Conservation (phyloP, 2,113 vertebrate species). For the Isurus oxyrinchus region DNA sequence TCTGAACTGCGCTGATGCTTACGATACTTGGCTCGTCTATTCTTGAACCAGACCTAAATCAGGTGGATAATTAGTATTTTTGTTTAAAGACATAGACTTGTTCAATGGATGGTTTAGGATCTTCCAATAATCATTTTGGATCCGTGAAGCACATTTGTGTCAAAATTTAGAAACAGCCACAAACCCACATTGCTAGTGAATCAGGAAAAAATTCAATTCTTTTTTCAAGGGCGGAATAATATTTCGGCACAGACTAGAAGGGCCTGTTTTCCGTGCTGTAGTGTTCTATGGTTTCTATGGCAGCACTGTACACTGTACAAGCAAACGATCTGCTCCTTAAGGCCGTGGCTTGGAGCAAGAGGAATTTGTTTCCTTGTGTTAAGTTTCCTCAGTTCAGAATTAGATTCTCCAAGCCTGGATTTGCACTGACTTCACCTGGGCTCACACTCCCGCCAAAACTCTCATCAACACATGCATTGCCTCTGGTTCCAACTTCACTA, state of each 20-base stretch:
- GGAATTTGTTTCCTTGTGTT: neutral
- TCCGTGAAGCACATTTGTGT: neutral
- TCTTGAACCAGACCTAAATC: conserved; percentile 72
- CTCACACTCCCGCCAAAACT: neutral
- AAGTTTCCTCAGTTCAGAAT: neutral
- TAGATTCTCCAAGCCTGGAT: neutral
- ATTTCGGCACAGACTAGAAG: too few relatives aligned
- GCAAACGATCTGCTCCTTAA: neutral
- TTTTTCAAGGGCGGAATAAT: neutral
- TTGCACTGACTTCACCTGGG: neutral
- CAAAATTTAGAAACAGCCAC: neutral
- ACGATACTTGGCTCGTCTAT: conserved; percentile 69
- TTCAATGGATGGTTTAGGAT: neutral
- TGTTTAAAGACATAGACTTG: neutral
- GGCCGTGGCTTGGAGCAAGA: neutral
- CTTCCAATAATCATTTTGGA: neutral
- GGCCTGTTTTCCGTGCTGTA: too few relatives aligned
- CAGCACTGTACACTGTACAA: too few relatives aligned
- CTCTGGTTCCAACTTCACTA: neutral
- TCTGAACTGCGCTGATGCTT: conserved; percentile 58
- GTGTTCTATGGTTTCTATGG: too few relatives aligned
- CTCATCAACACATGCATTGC: neutral
- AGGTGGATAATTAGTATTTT: fast-evolving
- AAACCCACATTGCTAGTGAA: neutral
- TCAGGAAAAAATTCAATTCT: neutral